Conservation (phyloP, 2,113 vertebrate genomes). For the Struthio camelus region DNA sequence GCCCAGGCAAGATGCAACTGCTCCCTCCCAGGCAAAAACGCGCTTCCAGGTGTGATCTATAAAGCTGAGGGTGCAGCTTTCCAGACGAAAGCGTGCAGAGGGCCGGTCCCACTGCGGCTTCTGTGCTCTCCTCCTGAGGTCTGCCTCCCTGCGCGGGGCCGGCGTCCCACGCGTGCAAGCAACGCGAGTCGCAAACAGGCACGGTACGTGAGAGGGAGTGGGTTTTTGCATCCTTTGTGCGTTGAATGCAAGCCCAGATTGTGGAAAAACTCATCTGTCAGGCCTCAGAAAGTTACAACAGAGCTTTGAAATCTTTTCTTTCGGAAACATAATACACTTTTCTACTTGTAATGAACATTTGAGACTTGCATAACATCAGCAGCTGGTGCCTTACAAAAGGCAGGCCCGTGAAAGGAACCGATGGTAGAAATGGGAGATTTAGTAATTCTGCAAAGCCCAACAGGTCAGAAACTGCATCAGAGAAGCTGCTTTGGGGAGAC, state of each 20-base stretch:
- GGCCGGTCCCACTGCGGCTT: too few species aligned
- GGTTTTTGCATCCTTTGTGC: too few species aligned
- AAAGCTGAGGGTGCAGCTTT: neutral
- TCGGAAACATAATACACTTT: neutral
- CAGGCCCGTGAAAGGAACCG: fast-evolving
- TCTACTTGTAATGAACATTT: neutral
- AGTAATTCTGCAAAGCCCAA: neutral
- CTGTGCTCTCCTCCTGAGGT: too few species aligned
- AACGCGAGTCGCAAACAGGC: too few species aligned
- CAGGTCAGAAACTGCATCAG: neutral
- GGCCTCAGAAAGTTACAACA: too few species aligned
- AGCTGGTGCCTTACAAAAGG: neutral
- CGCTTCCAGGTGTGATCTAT: neutral
- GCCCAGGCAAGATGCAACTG: too few species aligned
- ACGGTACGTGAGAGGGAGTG: too few species aligned
- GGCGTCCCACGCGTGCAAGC: too few species aligned
- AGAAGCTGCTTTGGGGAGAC: neutral
- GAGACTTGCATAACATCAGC: fast-evolving
- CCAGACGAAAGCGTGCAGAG: fast-evolving
- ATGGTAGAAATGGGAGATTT: neutral
- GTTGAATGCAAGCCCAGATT: too few species aligned
- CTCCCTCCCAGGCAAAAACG: neutral
- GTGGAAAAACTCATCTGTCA: too few species aligned
- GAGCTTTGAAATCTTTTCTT: neutral
- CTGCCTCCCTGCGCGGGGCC: too few species aligned